Base-by-base conservation (phyloP, 2,113 vertebrate genomes). In the Mormoops blainvillei region DNA sequence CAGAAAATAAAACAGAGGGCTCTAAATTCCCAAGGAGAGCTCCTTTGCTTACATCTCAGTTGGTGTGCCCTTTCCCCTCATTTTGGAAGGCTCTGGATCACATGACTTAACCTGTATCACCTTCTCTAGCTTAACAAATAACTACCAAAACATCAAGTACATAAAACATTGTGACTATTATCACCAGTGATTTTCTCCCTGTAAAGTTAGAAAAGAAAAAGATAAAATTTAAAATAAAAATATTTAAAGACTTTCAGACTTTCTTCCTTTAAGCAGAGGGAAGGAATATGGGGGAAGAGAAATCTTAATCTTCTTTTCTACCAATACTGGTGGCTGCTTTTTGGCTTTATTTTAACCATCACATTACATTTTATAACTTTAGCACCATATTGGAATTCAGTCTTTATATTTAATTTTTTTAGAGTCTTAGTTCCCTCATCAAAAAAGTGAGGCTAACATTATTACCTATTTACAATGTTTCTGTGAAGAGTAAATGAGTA, bases 11-110 rank as follows among this genome's bases (percentile, higher is more conserved):
- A 97, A 88, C 54, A 78, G 31, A 71, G 73, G 86, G 61, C 93
- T 97, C 96, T 96, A 91, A 95, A 89, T 96, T 97, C 94, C 74
- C 89, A 95, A 77, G 94, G 91, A 96, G 88, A 93, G 36, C 3
- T n/a, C 20, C 68, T 96, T 96, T 89, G 73, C 89, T 96, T 91
- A 83, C 18, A 65, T 89, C 83, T 95, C 92, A 56, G 65, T 82
- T 36, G 74, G 48, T 56, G 15, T 31, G 54, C 48, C 61, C 86
- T 94, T 82, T 88, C 73, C 93, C 74, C 63, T 85, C 56, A 5
- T 65, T 94, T 92, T 50, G 74, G 83, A 94, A 87, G 43, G 45
- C 68, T 78, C 48, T 48, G 15, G 33, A 91, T 96, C 50, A 15
- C 84, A 81, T 76, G 78, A 76, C 83, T 58, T 22, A 48, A 76